Evolutionary conservation across 2,888 invertebrate genomes (phyloP).

Genomic region (Nebria brevicollis): DNA sequence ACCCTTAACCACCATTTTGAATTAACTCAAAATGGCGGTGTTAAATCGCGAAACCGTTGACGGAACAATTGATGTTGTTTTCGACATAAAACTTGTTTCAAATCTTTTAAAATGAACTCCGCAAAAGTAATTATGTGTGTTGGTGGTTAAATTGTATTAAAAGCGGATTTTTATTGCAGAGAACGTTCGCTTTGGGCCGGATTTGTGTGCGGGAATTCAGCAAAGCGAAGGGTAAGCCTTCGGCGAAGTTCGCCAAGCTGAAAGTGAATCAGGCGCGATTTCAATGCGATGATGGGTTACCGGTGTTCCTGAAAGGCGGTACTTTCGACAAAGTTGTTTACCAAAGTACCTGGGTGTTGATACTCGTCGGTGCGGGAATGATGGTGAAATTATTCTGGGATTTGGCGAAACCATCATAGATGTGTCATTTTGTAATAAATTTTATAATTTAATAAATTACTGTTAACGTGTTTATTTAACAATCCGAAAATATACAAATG

Average conservation of each 20-base stretch:
- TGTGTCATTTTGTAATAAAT: neutral
- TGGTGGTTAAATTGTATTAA: neutral
- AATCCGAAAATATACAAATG: neutral
- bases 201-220: neutral
- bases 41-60: neutral
- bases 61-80: neutral
- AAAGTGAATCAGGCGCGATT: slow-evolving; percentile 42
- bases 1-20: slow-evolving; percentile 11
- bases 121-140: neutral
- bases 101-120: neutral
- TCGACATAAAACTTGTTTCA: neutral
- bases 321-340: slow-evolving; percentile 65
- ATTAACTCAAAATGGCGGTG: neutral
- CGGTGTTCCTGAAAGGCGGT: slow-evolving; percentile 71
- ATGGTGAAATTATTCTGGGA: slow-evolving; percentile 54
- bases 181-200: neutral
- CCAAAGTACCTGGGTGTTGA: slow-evolving; percentile 59
- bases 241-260: neutral
- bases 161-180: neutral
- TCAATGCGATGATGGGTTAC: slow-evolving; percentile 69
- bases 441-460: neutral
- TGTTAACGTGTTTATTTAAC: neutral
- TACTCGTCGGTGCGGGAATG: slow-evolving; percentile 58
- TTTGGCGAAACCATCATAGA: slow-evolving; percentile 53
- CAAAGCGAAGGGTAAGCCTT: neutral